Percentiles rank a stretch among this genome's conserved stretches.
phyloP scores from a whole-genome alignment of 2,888 invertebrate species.

The Amiota minor region DNA sequence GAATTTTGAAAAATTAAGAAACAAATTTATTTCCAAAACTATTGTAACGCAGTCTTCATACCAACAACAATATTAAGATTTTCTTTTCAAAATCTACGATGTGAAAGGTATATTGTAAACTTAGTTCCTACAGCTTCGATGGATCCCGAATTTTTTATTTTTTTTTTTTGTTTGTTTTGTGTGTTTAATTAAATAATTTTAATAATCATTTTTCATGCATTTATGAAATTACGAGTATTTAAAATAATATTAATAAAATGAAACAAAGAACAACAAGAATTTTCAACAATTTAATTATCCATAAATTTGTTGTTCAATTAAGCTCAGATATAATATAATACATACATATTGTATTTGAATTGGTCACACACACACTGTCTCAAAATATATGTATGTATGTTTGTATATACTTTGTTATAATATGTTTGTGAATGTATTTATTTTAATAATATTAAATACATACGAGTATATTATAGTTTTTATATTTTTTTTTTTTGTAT shows the following conservation, averaged over 20 bases:
- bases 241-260: neutral
- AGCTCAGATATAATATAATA: conserved; percentile 42
- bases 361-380: neutral
- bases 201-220: conserved; percentile 9
- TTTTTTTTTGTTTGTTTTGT: neutral
- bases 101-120: no score
- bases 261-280: no score
- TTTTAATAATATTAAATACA: no score
- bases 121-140: no score
- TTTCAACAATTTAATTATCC: conserved; percentile 30
- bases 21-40: no score
- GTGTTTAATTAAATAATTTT: neutral
- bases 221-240: neutral
- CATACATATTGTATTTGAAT: conserved; percentile 34
- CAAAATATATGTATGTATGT: conserved; percentile 37
- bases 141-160: neutral
- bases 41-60: no score
- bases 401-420: conserved; percentile 23
- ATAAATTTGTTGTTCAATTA: conserved; percentile 41
- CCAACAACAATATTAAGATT: no score
- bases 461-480: conserved; percentile 37
- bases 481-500: conserved; percentile 31
- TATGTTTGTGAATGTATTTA: conserved; percentile 33
- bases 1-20: no score
- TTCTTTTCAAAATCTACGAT: no score